Conservation (phyloP, 2,888 invertebrate species). For the Graphium colonna region DNA sequence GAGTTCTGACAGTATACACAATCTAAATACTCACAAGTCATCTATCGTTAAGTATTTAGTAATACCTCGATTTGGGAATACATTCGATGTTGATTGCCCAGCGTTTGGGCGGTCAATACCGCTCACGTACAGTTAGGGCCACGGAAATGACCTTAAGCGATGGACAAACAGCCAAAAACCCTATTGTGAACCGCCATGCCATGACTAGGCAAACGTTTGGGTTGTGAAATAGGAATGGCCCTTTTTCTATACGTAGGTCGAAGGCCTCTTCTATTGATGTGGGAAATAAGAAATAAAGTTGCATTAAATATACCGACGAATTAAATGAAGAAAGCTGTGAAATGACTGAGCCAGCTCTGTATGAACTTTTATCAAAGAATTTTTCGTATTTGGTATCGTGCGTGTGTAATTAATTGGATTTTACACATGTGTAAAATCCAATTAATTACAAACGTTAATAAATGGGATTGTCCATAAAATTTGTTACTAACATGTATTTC, state of each 20-base stretch:
- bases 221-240: constrained; percentile 11
- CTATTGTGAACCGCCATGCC: constrained; percentile 4
- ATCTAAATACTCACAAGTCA: neutral
- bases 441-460: no score
- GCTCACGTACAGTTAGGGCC: constrained; percentile 25
- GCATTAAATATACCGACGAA: no score
- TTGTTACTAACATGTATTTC: no score
- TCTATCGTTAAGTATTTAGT: constrained; percentile 3
- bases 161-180: neutral
- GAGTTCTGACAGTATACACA: neutral
- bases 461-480: no score
- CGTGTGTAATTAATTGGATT: no score
- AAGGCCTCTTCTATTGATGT: neutral
- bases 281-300: neutral
- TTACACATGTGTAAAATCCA: no score
- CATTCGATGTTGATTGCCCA: constrained; percentile 13
- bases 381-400: no score
- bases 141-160: constrained; percentile 24
- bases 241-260: neutral
- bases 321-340: no score
- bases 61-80: neutral
- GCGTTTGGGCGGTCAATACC: neutral
- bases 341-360: no score
- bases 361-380: no score
- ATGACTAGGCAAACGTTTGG: constrained; percentile 9